These are phyloP conservation scores for Rana temporaria DNA, from an alignment of 2,113 vertebrate genomes.

Conservation along the genomic window DNA sequence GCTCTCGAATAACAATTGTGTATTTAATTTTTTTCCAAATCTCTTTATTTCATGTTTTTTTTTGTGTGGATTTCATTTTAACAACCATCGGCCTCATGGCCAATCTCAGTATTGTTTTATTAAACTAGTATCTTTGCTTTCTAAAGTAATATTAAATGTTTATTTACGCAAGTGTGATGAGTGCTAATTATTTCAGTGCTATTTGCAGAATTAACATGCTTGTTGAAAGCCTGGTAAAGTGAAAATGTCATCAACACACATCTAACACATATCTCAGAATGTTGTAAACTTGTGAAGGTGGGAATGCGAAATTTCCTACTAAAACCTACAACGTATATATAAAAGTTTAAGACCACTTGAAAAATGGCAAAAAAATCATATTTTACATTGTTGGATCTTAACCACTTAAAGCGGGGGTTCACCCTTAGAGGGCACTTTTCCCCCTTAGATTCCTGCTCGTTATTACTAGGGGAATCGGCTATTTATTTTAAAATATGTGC, in stretches of 20 bases:
- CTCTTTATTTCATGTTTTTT: not conserved
- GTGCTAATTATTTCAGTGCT: not conserved
- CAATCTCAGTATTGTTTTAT: not conserved
- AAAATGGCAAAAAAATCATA: too few relatives aligned
- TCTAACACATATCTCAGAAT: too few relatives aligned
- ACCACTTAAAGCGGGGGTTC: too few relatives aligned
- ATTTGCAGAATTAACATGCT: not conserved
- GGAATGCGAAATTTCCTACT: too few relatives aligned
- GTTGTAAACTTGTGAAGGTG: too few relatives aligned
- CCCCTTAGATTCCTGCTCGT: too few relatives aligned
- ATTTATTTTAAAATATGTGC: too few relatives aligned
- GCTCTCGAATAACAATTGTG: not conserved
- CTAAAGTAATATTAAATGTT: constrained; percentile 23
- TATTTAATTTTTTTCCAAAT: not conserved
- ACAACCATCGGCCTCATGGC: not conserved
- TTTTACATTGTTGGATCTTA: too few relatives aligned
- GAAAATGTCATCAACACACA: not conserved
- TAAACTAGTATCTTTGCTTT: constrained; percentile 9
- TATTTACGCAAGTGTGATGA: not conserved
- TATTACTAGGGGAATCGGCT: too few relatives aligned
- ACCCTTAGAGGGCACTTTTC: too few relatives aligned
- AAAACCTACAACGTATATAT: too few relatives aligned
- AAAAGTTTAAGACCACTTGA: too few relatives aligned
- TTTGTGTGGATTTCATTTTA: not conserved
- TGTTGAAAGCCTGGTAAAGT: not conserved